Evolutionary conservation across 2,113 vertebrate species (phyloP).

Genomic region (Colistium nudipinnis): DNA sequence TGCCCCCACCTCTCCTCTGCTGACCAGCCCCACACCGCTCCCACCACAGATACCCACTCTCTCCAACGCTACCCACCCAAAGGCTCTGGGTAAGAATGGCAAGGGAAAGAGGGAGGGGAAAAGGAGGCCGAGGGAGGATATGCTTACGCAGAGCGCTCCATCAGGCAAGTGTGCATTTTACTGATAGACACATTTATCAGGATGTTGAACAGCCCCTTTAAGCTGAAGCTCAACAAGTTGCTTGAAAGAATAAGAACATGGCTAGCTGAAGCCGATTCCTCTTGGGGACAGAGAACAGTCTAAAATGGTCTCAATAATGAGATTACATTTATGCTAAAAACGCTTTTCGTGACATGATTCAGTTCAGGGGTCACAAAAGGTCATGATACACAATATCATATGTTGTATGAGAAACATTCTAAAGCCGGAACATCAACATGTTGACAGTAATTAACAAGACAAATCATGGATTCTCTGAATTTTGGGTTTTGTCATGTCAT

Average conservation of each 20-base stretch:
- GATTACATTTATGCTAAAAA: too few relatives aligned
- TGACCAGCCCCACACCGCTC: constrained; percentile 54
- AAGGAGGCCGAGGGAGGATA: constrained; percentile 58
- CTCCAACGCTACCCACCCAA: constrained; percentile 49
- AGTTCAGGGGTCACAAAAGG: constrained; percentile 64
- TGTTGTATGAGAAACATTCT: constrained; percentile 39
- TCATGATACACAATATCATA: constrained; percentile 64
- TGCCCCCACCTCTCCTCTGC: constrained; percentile 45
- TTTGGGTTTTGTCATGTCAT: too few relatives aligned
- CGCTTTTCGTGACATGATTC: constrained; percentile 28
- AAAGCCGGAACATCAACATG: constrained; percentile 43
- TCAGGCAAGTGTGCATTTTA: constrained; percentile 69
- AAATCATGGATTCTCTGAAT: background rate
- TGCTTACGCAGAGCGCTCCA: constrained; percentile 64
- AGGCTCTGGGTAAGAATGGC: constrained; percentile 45
- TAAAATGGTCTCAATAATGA: constrained; percentile 59
- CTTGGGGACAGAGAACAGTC: constrained; percentile 10
- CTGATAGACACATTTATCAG: constrained; percentile 43
- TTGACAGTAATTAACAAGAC: constrained; percentile 1
- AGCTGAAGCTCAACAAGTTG: constrained; percentile 4
- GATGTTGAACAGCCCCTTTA: constrained; percentile 46
- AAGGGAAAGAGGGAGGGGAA: constrained; percentile 27
- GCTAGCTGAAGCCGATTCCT: constrained; percentile 36
- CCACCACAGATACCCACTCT: constrained; percentile 66
- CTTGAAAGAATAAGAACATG: constrained; percentile 14